These are phyloP conservation scores for Lonchura striata DNA, from an alignment of 2,113 vertebrate genomes.

Conservation along the genomic window DNA sequence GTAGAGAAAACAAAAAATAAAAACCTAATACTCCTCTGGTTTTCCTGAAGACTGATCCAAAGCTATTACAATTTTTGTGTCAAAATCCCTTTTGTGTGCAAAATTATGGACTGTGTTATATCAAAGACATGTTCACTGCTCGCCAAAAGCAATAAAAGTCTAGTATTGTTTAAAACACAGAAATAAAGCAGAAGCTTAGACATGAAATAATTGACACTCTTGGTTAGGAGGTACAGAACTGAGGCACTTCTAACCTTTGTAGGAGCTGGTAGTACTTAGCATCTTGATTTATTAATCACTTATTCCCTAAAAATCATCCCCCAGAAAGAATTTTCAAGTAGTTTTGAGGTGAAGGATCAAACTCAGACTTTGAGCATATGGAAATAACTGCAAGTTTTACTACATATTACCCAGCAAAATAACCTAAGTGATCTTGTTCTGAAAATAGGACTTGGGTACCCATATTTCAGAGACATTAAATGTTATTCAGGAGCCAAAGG, in stretches of 20 bases:
- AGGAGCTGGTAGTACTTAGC: neutral
- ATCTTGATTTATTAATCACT: conserved; percentile 17
- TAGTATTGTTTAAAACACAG: conserved; percentile 20
- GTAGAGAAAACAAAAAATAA: conserved; percentile 25
- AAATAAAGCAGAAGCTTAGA: conserved; percentile 34
- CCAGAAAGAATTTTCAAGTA: neutral
- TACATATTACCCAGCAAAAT: neutral
- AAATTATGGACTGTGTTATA: conserved; percentile 22
- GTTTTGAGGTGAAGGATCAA: neutral
- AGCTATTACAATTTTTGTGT: neutral
- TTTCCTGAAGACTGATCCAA: neutral
- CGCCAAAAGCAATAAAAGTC: conserved; percentile 44
- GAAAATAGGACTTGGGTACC: neutral
- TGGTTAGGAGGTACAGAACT: neutral
- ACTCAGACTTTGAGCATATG: neutral
- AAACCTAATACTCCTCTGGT: neutral
- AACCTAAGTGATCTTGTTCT: neutral
- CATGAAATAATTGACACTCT: conserved; percentile 5
- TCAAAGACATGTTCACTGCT: conserved; percentile 22
- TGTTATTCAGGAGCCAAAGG: neutral
- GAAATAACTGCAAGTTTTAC: neutral
- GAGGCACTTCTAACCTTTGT: neutral
- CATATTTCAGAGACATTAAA: neutral
- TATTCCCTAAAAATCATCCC: neutral
- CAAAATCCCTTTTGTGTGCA: conserved; percentile 30